Evolutionary conservation across 1,140 invertebrate genomes (phyloP), one percentile per base, ranked within the genome.

Genomic region (Drosophila arawakana): DNA sequence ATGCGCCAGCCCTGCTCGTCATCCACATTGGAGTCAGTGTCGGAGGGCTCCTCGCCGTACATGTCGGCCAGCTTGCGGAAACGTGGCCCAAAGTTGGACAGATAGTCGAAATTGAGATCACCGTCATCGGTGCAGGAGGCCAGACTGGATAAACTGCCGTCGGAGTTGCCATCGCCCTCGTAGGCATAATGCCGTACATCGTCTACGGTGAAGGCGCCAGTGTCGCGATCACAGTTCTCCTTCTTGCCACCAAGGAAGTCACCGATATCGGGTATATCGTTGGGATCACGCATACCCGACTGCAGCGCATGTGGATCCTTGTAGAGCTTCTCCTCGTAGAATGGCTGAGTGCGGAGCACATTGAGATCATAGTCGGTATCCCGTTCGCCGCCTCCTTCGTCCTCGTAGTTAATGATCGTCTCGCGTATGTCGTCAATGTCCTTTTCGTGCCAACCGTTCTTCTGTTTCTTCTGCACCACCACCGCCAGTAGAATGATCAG

Each of bases 21-120:
- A 59, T 92, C 92, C 41, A 91, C 92, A 75, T 92, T 92, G 50
- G 91, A 92, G 37, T 92, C 92, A 2, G 90, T 92, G 82, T 98
- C 97, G 81, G 96, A 96, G 11, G 97, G 96, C 73, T 97, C 96
- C 86, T 97, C 97, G 11, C 97, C 97, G 92, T 99, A 99, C 97
- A 99, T 99, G 89, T 99, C 97, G 7, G 98, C 98, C 60, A 99
- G 93, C 91, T 99, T 99, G 77, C 97, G 95, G 94, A 99, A 99
- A 65, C 98, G 94, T 39, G 98, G 98, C 37, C 98, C 98, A 93
- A 99, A 99, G 88, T 97, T 97, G 34, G 98, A 98, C 77, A 99
- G 93, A 93, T 99, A 98, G 93, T 99, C 98, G 93, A 99, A 99
- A 91, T 99, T 98, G 76, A 99, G 95, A 93, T 98, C 98, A 57